Conservation (phyloP, 2,113 vertebrate species). For the Nettapus auritus region DNA sequence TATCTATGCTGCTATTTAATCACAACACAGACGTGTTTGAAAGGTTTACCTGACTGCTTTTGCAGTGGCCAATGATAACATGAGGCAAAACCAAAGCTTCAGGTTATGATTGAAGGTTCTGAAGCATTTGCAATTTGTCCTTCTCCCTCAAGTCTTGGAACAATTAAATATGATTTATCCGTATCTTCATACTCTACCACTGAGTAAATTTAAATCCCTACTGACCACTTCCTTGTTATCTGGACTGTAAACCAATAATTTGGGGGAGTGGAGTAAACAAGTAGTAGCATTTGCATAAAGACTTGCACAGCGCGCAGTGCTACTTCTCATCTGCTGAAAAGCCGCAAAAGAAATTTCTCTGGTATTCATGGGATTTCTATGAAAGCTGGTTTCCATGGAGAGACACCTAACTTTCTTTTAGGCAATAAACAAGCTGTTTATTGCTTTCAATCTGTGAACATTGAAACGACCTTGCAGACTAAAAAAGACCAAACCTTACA, state of each 20-base stretch:
- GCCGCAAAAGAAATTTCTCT: background rate
- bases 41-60: background rate
- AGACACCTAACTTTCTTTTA: conserved; percentile 1
- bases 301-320: background rate
- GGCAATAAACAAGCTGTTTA: conserved; percentile 3
- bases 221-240: background rate
- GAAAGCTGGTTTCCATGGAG: conserved; percentile 51
- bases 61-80: background rate
- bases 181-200: background rate
- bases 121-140: background rate
- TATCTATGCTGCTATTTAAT: background rate
- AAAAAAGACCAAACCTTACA: background rate
- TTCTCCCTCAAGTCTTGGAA: background rate
- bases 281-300: background rate
- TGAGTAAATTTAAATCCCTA: background rate
- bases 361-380: background rate
- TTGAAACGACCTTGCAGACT: background rate
- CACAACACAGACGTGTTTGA: background rate
- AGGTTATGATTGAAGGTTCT: background rate
- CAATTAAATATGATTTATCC: background rate
- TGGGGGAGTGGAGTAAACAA: background rate
- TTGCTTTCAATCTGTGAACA: background rate
- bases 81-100: background rate
- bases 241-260: background rate
- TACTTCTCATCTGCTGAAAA: background rate